phyloP scores from a whole-genome alignment of 2,113 vertebrate species.

The Platysternon megacephalum region DNA sequence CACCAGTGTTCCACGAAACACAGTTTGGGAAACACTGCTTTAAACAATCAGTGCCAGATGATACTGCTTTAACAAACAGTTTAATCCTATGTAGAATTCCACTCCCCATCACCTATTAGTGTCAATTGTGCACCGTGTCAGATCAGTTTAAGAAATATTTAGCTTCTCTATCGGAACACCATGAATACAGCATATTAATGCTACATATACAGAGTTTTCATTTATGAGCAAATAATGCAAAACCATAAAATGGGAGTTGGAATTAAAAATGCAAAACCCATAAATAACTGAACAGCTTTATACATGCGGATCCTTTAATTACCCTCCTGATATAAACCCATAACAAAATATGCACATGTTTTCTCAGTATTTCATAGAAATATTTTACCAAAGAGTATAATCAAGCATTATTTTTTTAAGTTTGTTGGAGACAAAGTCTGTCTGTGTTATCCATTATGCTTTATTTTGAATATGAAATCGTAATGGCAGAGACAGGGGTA shows the following conservation, averaged over 20 bases:
- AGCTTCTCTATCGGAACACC: not conserved
- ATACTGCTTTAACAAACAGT: slow-evolving; percentile 7
- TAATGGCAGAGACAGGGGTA: not conserved
- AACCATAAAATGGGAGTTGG: not conserved
- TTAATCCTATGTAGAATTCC: slow-evolving; percentile 26
- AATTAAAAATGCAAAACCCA: not conserved
- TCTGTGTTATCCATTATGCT: not conserved
- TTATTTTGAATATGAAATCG: not conserved
- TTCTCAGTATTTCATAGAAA: not conserved
- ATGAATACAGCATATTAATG: not conserved
- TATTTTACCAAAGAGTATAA: not conserved
- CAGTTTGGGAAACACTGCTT: no score
- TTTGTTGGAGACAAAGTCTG: not conserved
- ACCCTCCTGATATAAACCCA: not conserved
- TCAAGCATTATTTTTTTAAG: not conserved
- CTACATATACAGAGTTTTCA: not conserved
- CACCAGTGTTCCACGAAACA: no score
- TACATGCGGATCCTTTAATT: not conserved
- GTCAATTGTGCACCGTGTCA: not conserved
- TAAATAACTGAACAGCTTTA: slow-evolving; percentile 15
- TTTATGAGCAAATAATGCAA: not conserved
- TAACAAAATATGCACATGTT: not conserved
- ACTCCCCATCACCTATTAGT: not conserved
- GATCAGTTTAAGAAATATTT: slow-evolving; percentile 43
- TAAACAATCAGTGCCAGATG: not conserved